phyloP scores from a whole-genome alignment of 2,888 invertebrate genomes.

The Steinernema hermaphroditum region DNA sequence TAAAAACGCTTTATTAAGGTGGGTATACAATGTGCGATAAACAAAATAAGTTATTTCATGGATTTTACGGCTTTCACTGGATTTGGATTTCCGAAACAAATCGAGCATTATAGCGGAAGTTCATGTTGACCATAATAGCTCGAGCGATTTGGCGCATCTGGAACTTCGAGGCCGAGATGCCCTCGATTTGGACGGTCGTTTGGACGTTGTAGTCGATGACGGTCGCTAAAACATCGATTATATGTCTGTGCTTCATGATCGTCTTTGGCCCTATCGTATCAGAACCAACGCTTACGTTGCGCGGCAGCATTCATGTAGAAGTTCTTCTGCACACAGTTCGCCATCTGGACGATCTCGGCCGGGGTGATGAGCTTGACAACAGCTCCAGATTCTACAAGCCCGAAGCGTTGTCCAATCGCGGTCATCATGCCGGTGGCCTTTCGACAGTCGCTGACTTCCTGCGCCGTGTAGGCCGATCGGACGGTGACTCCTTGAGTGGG shows the following conservation, averaged over 20 bases:
- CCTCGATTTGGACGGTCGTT: constrained; percentile 18
- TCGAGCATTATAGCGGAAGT: constrained; percentile 31
- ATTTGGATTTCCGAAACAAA: constrained; percentile 28
- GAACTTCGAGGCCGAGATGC: constrained; percentile 15
- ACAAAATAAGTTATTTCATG: too few relatives aligned
- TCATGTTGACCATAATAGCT: constrained; percentile 24
- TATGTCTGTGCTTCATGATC: too few relatives aligned
- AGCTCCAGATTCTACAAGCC: constrained; percentile 3
- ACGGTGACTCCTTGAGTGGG: constrained; percentile 21
- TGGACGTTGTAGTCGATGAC: neutral
- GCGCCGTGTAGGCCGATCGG: constrained; percentile 21
- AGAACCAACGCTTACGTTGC: too few relatives aligned
- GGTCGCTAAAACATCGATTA: neutral
- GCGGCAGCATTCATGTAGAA: too few relatives aligned
- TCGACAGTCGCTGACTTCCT: constrained; percentile 30
- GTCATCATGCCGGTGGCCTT: constrained; percentile 2
- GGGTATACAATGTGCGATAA: too few relatives aligned
- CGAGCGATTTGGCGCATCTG: constrained; percentile 34
- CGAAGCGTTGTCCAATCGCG: neutral
- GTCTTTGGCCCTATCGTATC: too few relatives aligned
- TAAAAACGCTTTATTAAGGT: too few relatives aligned
- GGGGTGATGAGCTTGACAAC: neutral
- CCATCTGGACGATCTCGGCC: too few relatives aligned
- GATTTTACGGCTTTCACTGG: too few relatives aligned
- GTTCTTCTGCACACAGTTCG: too few relatives aligned